phyloP scores from a whole-genome alignment of 2,113 vertebrate genomes.

The Myotis brandtii region DNA sequence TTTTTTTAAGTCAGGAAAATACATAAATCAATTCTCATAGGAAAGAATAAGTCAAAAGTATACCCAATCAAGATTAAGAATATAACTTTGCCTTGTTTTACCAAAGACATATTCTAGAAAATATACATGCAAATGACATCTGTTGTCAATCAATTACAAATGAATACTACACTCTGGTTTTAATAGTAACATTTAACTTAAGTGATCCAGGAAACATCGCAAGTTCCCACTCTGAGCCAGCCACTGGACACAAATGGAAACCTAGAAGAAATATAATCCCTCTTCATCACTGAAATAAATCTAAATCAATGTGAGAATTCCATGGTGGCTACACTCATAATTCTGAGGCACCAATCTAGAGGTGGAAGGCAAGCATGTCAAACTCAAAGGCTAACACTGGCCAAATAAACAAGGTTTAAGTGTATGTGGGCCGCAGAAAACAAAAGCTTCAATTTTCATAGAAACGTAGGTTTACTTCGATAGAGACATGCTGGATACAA shows the following conservation, averaged over 20 bases:
- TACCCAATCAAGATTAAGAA: not conserved
- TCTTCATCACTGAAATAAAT: not conserved
- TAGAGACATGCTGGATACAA: too few relatives aligned
- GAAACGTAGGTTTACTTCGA: too few relatives aligned
- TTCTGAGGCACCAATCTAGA: not conserved
- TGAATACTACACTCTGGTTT: not conserved
- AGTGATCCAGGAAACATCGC: not conserved
- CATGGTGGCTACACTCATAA: accelerated
- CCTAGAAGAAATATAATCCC: not conserved
- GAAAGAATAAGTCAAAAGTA: constrained; percentile 28
- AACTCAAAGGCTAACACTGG: too few relatives aligned
- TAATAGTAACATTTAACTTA: not conserved
- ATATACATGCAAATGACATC: not conserved
- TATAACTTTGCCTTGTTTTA: not conserved
- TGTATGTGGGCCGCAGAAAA: too few relatives aligned
- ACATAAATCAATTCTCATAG: constrained; percentile 3
- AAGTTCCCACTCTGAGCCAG: not conserved
- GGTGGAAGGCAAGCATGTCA: not conserved
- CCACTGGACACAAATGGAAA: not conserved
- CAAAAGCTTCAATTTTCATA: too few relatives aligned
- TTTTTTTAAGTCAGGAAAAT: constrained; percentile 22
- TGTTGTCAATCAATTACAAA: constrained; percentile 21
- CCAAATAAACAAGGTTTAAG: too few relatives aligned
- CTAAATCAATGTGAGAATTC: not conserved
- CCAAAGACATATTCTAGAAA: constrained; percentile 11